A percentile compares a stretch with the other conserved stretches of the same genome.
Conservation (phyloP, 2,113 vertebrate species). For the Piprites chloris region DNA sequence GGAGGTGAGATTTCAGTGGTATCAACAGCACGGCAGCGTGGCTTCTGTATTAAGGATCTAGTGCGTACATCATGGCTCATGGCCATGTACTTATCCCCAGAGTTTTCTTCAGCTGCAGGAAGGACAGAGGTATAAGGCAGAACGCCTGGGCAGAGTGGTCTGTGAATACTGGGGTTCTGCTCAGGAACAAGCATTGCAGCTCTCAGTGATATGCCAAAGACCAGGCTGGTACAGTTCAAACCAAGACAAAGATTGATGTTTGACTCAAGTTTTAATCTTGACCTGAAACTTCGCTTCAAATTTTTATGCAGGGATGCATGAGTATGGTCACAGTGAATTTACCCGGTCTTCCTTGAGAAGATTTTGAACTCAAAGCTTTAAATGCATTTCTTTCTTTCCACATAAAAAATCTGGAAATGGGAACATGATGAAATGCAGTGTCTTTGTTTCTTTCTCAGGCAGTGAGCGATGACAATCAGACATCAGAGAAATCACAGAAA, state of each 20-base stretch:
- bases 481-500: background rate
- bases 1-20: background rate
- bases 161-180: background rate
- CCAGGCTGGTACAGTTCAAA: background rate
- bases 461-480: background rate
- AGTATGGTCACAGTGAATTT: background rate
- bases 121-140: background rate
- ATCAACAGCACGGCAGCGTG: accelerated
- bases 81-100: accelerated
- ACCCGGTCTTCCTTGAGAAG: background rate
- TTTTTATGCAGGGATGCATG: background rate
- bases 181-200: background rate
- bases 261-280: background rate
- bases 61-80: background rate
- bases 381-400: background rate
- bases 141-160: accelerated
- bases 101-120: background rate
- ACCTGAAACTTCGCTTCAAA: background rate
- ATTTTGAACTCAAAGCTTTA: background rate
- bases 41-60: background rate
- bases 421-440: background rate
- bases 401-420: background rate
- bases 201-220: background rate
- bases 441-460: background rate
- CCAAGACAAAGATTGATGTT: background rate